Conservation (phyloP, 2,888 invertebrate species). For the Drosophila neoperkinsi region DNA sequence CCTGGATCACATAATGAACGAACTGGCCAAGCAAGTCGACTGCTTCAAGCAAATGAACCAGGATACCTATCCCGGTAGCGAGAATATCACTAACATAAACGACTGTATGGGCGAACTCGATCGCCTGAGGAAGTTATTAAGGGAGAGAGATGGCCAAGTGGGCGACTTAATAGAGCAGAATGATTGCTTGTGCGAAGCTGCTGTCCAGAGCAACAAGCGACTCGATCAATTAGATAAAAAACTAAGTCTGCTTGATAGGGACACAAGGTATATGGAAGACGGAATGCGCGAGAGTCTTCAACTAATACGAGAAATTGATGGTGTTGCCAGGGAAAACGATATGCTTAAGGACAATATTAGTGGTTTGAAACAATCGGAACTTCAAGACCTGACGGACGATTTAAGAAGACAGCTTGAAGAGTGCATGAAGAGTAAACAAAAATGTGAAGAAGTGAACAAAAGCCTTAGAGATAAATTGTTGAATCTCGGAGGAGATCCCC, state of each 20-base stretch:
- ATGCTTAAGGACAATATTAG: slow-evolving; percentile 61
- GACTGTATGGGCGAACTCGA: slow-evolving; percentile 62
- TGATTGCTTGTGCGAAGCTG: slow-evolving; percentile 53
- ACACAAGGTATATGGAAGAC: slow-evolving; percentile 63
- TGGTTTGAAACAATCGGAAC: slow-evolving; percentile 64
- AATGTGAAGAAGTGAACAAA: slow-evolving; percentile 62
- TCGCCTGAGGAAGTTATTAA: slow-evolving; percentile 58
- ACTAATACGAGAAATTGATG: slow-evolving; percentile 75
- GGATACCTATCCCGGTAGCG: slow-evolving; percentile 24
- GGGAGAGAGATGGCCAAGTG: slow-evolving; percentile 47
- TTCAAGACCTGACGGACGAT: slow-evolving; percentile 64
- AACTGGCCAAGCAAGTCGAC: slow-evolving; percentile 67
- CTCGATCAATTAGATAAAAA: slow-evolving; percentile 55
- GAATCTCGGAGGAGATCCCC: slow-evolving; percentile 55
- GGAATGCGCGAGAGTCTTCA: slow-evolving; percentile 67
- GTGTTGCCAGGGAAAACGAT: slow-evolving; percentile 73
- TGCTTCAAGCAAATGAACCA: slow-evolving; percentile 53
- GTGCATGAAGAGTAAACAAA: slow-evolving; percentile 47
- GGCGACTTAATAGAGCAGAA: slow-evolving; percentile 55
- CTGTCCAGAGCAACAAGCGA: slow-evolving; percentile 41
- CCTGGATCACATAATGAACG: slow-evolving; percentile 78
- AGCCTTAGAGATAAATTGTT: slow-evolving; percentile 36
- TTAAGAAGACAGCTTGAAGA: slow-evolving; percentile 65
- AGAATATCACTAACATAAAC: slow-evolving; percentile 37
- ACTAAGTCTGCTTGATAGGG: slow-evolving; percentile 61